These are phyloP conservation scores for Protomyctophum bolini DNA, from an alignment of 2,113 vertebrate genomes.

Conservation along the genomic window DNA sequence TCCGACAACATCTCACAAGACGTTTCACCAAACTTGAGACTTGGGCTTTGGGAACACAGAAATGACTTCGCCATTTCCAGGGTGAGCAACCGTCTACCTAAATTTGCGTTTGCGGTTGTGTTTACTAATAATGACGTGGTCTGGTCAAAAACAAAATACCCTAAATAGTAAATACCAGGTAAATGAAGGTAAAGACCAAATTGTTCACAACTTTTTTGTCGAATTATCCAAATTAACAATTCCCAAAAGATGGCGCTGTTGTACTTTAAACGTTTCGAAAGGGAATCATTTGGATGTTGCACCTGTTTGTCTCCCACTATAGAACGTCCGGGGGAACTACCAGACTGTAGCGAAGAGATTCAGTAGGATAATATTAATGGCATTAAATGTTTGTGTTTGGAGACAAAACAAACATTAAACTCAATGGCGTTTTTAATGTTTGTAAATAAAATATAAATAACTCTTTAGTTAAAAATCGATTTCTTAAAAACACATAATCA, in stretches of 20 bases:
- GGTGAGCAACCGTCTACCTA: not conserved
- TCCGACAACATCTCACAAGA: slow-evolving; percentile 68
- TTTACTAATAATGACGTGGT: not conserved
- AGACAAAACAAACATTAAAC: no score
- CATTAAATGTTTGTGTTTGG: no score
- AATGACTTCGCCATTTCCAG: slow-evolving; percentile 41
- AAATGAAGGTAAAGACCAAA: not conserved
- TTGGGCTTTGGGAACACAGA: not conserved
- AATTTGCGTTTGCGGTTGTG: not conserved
- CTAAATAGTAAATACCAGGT: no score
- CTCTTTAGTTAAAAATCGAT: no score
- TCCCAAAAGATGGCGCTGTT: slow-evolving; percentile 48
- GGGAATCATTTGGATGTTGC: slow-evolving; percentile 34
- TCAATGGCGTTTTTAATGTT: no score
- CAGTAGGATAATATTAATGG: no score
- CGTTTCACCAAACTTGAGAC: slow-evolving; percentile 58
- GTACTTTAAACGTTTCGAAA: accelerated
- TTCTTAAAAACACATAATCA: no score
- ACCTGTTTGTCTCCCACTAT: not conserved
- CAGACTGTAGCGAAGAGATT: no score
- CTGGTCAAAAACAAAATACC: not conserved
- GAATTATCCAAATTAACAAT: not conserved
- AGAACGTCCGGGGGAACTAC: no score
- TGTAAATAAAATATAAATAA: no score
- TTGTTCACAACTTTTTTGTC: not conserved